Evolutionary conservation across 1,140 invertebrate species (phyloP), one percentile per base, ranked within the genome.

Genomic region (Fopius arisanus): DNA sequence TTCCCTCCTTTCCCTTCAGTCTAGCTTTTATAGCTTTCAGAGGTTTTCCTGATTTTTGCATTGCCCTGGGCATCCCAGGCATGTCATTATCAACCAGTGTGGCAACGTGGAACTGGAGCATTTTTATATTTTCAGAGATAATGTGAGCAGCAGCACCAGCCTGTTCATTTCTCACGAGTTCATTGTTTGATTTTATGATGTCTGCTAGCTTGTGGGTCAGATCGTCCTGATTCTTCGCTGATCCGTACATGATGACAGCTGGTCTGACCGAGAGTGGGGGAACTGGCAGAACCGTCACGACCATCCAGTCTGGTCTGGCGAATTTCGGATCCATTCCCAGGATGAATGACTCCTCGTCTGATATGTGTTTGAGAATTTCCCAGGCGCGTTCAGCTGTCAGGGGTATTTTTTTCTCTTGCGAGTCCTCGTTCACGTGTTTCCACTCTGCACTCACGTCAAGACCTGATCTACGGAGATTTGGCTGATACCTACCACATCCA

Each of bases 281-380:
- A 0, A 99, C 98, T 6, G 98, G 98, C 67, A 99, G 87, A 3
- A 98, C 97, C 6, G 98, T 99, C 1, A 98, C 90, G 59, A 99
- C 94, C 98, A 99, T 99, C 98, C 98, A 99, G 90, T 99, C 98
- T 12, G 98, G 98, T 65, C 98, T 90, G 0, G 98, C 95, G 89
- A 93, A 99, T 84, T 96, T 96, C 0, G 96, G 96, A 84, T 98
- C 96, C 96, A 98, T 97, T 63, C 97, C 98, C 62, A 99, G 87
- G 65, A 98, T 95, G 74, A 95, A 93, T 76, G 96, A 97, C 82
- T 99, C 98, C 83, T 99, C 98, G 88, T 99, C 98, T 77, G 95
- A 94, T 62, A 99, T 99, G 78, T 97, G 94, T 87, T 98, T 98
- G 12, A 99, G 92, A 75, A 99, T 98, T 88, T 99, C 98, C 90